phyloP scores from a whole-genome alignment of 1,140 invertebrate species.

The Drosophila ananassae region DNA sequence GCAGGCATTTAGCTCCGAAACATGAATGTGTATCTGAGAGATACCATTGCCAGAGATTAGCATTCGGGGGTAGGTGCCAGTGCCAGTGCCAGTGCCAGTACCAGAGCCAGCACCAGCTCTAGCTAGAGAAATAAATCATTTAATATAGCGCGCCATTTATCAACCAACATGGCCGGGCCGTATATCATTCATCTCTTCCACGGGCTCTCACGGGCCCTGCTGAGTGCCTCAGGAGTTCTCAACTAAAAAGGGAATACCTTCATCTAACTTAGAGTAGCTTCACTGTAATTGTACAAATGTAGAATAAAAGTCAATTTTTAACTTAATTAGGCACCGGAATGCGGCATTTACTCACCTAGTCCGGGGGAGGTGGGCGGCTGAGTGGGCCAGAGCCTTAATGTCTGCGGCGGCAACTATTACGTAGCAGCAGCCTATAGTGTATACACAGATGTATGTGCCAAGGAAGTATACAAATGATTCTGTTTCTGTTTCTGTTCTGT shows the following conservation, averaged over 20 bases:
- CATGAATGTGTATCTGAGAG: slow-evolving; percentile 28
- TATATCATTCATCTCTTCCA: slow-evolving; percentile 79
- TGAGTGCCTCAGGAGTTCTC: slow-evolving; percentile 65
- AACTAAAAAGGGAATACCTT: slow-evolving; percentile 23
- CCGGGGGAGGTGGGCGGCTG: background rate
- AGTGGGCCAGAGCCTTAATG: slow-evolving; percentile 69
- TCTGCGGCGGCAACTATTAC: slow-evolving; percentile 66
- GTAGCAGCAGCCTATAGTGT: slow-evolving; percentile 7
- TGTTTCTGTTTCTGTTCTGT: slow-evolving; percentile 54
- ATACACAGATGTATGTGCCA: slow-evolving; percentile 61
- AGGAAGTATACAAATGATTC: slow-evolving; percentile 74
- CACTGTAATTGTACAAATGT: background rate
- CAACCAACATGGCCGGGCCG: slow-evolving; percentile 67
- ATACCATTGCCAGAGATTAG: slow-evolving; percentile 48
- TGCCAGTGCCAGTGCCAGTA: no score
- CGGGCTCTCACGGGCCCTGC: slow-evolving; percentile 37
- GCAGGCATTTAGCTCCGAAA: slow-evolving; percentile 26
- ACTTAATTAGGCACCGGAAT: slow-evolving; percentile 56
- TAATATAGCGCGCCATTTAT: slow-evolving; percentile 80
- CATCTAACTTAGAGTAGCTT: background rate
- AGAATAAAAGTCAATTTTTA: slow-evolving; percentile 45
- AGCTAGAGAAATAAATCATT: slow-evolving; percentile 65
- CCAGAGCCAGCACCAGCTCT: no score
- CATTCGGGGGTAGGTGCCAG: slow-evolving; percentile 20
- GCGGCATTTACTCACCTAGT: slow-evolving; percentile 64